These are phyloP conservation scores for Anastrepha ludens DNA, from an alignment of 1,140 invertebrate species.

Conservation along the genomic window DNA sequence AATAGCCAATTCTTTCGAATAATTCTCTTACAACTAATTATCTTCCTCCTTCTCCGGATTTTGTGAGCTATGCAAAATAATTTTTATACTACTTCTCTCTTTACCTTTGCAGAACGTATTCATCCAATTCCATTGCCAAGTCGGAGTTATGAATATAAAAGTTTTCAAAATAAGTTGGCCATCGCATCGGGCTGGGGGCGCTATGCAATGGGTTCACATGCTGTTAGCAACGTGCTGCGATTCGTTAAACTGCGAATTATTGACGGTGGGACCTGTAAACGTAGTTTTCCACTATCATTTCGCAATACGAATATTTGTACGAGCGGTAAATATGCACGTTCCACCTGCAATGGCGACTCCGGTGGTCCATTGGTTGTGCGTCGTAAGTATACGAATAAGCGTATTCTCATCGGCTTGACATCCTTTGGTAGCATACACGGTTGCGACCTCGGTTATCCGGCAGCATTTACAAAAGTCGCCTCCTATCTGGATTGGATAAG, in stretches of 20 bases:
- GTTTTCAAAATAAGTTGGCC: constrained; percentile 72
- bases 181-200: constrained; percentile 76
- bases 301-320: constrained; percentile 75
- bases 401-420: constrained; percentile 75
- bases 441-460: constrained; percentile 76
- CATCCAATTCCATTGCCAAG: constrained; percentile 74
- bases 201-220: constrained; percentile 72
- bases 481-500: constrained; percentile 77
- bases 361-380: constrained; percentile 75
- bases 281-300: constrained; percentile 77
- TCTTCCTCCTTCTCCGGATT: too few species aligned
- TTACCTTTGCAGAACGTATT: constrained; percentile 74
- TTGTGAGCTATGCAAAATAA: too few species aligned
- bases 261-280: constrained; percentile 76
- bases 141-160: constrained; percentile 69
- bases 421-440: constrained; percentile 77
- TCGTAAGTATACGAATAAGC: constrained; percentile 66
- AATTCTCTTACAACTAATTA: too few species aligned
- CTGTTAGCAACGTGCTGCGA: constrained; percentile 70
- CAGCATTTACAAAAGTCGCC: constrained; percentile 77
- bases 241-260: constrained; percentile 77
- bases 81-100: neutral
- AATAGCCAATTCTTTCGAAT: too few species aligned
- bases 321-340: constrained; percentile 72
- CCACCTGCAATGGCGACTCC: constrained; percentile 74